Conservation (phyloP, 2,888 invertebrate species). For the Cataglyphis livida region DNA sequence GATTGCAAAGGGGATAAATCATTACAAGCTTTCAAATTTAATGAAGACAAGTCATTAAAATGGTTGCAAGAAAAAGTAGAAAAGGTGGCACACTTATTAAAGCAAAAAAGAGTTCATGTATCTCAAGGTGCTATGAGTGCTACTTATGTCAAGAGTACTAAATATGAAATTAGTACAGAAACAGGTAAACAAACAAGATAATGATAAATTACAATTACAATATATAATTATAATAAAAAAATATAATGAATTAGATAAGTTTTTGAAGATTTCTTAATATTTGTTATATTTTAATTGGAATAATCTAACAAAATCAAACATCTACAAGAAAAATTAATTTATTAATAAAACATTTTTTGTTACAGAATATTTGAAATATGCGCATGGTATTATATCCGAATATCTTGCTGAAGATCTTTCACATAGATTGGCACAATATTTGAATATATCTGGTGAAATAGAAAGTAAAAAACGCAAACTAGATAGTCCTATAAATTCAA, state of each 20-base stretch:
- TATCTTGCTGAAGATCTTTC: slow-evolving; percentile 91
- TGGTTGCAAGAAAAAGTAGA: slow-evolving; percentile 92
- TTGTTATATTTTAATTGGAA: not conserved
- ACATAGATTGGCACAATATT: slow-evolving; percentile 88
- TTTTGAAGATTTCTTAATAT: not conserved
- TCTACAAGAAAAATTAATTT: slow-evolving; percentile 28
- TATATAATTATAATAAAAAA: slow-evolving; percentile 3
- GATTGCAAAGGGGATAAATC: slow-evolving; percentile 91
- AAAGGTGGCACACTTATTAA: slow-evolving; percentile 89
- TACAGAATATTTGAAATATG: slow-evolving; percentile 90
- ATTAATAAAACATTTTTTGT: slow-evolving; percentile 47
- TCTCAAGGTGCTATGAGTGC: slow-evolving; percentile 91
- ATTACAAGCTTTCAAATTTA: slow-evolving; percentile 93
- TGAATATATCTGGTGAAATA: slow-evolving; percentile 89
- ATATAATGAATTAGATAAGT: not conserved
- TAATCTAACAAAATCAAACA: not conserved
- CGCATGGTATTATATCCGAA: slow-evolving; percentile 92
- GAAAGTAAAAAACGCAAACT: slow-evolving; percentile 82
- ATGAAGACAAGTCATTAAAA: slow-evolving; percentile 91
- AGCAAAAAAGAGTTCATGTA: slow-evolving; percentile 91
- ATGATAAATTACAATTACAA: not conserved
- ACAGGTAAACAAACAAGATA: slow-evolving; percentile 85
- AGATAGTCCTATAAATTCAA: slow-evolving; percentile 79
- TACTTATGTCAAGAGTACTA: slow-evolving; percentile 90
- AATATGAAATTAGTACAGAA: slow-evolving; percentile 87